Percentiles rank a stretch among this genome's conserved stretches.
Evolutionary conservation across 1,140 invertebrate genomes (phyloP).

Genomic region (Centruroides sculpturatus): DNA sequence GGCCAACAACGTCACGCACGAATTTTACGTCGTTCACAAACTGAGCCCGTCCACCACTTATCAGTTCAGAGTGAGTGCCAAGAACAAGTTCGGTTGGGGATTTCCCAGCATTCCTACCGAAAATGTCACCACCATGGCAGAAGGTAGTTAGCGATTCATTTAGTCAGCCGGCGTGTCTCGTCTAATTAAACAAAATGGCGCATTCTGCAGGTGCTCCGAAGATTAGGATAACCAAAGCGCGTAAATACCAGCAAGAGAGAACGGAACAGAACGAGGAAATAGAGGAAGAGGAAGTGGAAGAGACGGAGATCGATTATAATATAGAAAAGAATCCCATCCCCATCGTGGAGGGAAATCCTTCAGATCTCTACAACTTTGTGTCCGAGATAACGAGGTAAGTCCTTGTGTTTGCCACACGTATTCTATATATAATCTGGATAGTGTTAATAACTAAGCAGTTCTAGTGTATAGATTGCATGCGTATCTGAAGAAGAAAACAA

Average conservation of each 20-base stretch:
- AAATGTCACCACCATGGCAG: constrained; percentile 34
- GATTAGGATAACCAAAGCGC: constrained; percentile 56
- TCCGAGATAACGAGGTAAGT: constrained; percentile 50
- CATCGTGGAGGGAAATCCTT: constrained; percentile 26
- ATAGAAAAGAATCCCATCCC: constrained; percentile 42
- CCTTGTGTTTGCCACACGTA: no score
- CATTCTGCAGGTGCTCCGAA: constrained; percentile 34
- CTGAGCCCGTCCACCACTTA: constrained; percentile 64
- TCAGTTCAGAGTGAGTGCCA: constrained; percentile 71
- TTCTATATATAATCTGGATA: no score
- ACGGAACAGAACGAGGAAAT: constrained; percentile 56
- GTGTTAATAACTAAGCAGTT: no score
- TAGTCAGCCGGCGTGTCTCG: background rate
- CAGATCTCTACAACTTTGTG: constrained; percentile 61
- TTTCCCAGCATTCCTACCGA: constrained; percentile 58
- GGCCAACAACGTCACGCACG: constrained; percentile 78
- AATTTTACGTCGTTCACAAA: constrained; percentile 70
- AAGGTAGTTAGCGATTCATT: constrained; percentile 4
- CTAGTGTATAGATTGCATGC: no score
- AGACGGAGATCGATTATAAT: constrained; percentile 43
- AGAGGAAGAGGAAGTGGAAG: constrained; percentile 37
- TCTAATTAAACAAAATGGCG: no score
- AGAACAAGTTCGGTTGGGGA: constrained; percentile 88
- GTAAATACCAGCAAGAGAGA: constrained; percentile 65
- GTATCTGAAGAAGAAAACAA: no score